phyloP scores from a whole-genome alignment of 2,113 vertebrate genomes.

The Anhinga rufa region DNA sequence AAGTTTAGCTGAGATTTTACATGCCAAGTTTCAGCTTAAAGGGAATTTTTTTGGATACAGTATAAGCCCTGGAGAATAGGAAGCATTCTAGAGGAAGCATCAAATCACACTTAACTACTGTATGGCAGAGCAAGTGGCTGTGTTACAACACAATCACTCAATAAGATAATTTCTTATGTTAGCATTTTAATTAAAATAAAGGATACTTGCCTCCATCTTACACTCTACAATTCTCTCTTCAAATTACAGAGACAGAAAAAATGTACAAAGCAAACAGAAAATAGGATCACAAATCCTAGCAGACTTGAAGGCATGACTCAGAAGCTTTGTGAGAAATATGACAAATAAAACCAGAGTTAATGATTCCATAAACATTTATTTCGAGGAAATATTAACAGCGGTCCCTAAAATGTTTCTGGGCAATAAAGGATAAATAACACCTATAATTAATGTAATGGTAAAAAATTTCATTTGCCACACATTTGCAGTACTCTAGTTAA shows the following conservation, averaged over 20 bases:
- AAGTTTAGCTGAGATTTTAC: slow-evolving; percentile 55
- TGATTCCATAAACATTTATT: slow-evolving; percentile 39
- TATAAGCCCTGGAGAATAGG: slow-evolving; percentile 60
- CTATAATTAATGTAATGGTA: slow-evolving; percentile 30
- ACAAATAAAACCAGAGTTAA: slow-evolving; percentile 40
- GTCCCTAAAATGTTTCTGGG: background rate
- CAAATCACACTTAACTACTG: slow-evolving; percentile 72
- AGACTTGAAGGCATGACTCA: slow-evolving; percentile 22
- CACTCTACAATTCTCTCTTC: background rate
- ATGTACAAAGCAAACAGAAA: slow-evolving; percentile 30
- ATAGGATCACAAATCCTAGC: slow-evolving; percentile 15
- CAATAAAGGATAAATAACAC: slow-evolving; percentile 40
- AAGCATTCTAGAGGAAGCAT: slow-evolving; percentile 58
- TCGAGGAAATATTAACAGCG: background rate
- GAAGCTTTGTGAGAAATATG: slow-evolving; percentile 33
- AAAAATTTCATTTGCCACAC: slow-evolving; percentile 8
- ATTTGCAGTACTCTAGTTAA: slow-evolving; percentile 28
- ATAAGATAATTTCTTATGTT: slow-evolving; percentile 52
- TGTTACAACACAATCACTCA: slow-evolving; percentile 64
- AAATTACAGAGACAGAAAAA: slow-evolving; percentile 34
- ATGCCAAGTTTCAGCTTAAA: slow-evolving; percentile 66
- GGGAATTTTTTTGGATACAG: slow-evolving; percentile 59
- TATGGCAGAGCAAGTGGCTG: slow-evolving; percentile 55
- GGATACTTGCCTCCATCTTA: slow-evolving; percentile 44
- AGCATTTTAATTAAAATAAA: slow-evolving; percentile 74